Percentiles rank a stretch among this genome's conserved stretches.
These are phyloP conservation scores for Leptothorax acervorum DNA, from an alignment of 2,888 invertebrate genomes.

Conservation along the genomic window DNA sequence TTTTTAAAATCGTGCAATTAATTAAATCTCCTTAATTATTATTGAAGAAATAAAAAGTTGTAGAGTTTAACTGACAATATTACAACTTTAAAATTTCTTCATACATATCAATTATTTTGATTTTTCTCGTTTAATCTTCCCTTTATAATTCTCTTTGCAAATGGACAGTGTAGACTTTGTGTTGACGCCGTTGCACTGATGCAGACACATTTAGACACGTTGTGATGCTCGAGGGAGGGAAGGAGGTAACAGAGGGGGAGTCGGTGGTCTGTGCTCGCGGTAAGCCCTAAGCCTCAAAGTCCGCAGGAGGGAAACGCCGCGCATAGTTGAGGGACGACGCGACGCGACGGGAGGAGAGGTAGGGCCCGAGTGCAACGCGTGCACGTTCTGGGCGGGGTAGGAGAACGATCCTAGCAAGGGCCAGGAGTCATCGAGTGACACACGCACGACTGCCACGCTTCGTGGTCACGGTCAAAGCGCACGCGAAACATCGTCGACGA, in stretches of 20 bases:
- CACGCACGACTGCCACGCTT: slow-evolving; percentile 85
- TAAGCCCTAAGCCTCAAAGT: slow-evolving; percentile 54
- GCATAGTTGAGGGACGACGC: slow-evolving; percentile 28
- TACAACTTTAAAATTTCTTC: not conserved
- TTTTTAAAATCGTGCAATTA: not conserved
- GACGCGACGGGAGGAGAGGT: slow-evolving; percentile 24
- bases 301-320: slow-evolving; percentile 55
- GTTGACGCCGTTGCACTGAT: slow-evolving; percentile 52
- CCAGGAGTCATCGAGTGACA: slow-evolving; percentile 84
- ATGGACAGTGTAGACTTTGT: not conserved
- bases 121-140: not conserved
- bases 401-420: slow-evolving; percentile 77
- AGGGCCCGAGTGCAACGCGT: slow-evolving; percentile 75
- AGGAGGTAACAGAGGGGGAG: slow-evolving; percentile 13
- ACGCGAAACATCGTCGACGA: slow-evolving; percentile 75
- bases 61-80: not conserved
- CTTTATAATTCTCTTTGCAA: not conserved
- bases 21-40: not conserved
- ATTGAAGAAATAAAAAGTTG: not conserved
- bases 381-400: slow-evolving; percentile 84
- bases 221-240: slow-evolving; percentile 27
- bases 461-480: slow-evolving; percentile 84
- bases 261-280: slow-evolving; percentile 54
- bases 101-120: not conserved
- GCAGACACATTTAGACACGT: slow-evolving; percentile 36